A percentile compares a stretch with the other conserved stretches of the same genome.
Evolutionary conservation across 2,888 invertebrate genomes (phyloP).

Genomic region (Archips crataeganus): DNA sequence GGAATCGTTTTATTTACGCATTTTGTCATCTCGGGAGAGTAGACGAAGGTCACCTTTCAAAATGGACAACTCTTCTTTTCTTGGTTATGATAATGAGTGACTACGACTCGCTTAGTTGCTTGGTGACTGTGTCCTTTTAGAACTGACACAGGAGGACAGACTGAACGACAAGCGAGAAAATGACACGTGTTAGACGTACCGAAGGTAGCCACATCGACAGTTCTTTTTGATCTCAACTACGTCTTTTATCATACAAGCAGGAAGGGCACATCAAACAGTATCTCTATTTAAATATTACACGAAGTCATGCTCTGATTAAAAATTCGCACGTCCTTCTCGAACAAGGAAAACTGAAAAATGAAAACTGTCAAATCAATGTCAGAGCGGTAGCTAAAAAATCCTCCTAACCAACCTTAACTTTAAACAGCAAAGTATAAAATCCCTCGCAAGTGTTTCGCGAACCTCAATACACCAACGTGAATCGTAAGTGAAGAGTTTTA

Average conservation of each 20-base stretch:
- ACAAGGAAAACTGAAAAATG: constrained; percentile 12
- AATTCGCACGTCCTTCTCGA: constrained; percentile 7
- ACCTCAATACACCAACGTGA: not conserved
- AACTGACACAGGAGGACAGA: not conserved
- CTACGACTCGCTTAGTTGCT: too few species aligned
- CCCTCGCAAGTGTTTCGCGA: not conserved
- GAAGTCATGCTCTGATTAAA: not conserved
- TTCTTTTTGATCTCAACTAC: not conserved
- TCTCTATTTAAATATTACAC: not conserved
- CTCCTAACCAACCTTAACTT: constrained; percentile 9
- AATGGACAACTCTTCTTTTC: too few species aligned
- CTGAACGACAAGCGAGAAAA: not conserved
- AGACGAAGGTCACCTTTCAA: not conserved
- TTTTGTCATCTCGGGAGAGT: not conserved
- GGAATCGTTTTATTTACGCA: not conserved
- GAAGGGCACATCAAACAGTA: not conserved
- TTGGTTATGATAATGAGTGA: too few species aligned
- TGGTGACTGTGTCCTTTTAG: not conserved
- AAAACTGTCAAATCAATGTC: constrained; percentile 39
- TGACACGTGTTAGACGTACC: not conserved
- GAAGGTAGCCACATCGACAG: not conserved
- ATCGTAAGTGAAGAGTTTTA: constrained; percentile 6
- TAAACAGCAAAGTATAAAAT: constrained; percentile 5
- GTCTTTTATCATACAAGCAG: not conserved
- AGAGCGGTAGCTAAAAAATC: not conserved